Percentiles rank a stretch among this genome's conserved stretches.
Evolutionary conservation across 2,888 invertebrate species (phyloP).

Genomic region (Pyrocoelia pectoralis): DNA sequence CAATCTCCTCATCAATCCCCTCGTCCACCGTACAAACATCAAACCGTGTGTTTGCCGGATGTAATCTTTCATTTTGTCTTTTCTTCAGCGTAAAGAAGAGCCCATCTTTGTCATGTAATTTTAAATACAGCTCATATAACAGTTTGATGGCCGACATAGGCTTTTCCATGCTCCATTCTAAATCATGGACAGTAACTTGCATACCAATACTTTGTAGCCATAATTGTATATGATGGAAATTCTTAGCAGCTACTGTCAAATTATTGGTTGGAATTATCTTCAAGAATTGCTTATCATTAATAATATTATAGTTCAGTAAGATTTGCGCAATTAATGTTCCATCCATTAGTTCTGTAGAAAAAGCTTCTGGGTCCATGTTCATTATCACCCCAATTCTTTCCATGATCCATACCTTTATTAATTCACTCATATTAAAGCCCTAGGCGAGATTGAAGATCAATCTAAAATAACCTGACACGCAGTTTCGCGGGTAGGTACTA

Average conservation of each 20-base stretch:
- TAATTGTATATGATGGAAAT: constrained; percentile 62
- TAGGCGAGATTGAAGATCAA: too few species aligned
- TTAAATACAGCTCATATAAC: constrained; percentile 69
- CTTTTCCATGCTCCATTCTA: constrained; percentile 63
- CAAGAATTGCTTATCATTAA: constrained; percentile 64
- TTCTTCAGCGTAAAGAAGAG: constrained; percentile 64
- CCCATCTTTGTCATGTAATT: constrained; percentile 66
- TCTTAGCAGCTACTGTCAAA: constrained; percentile 50
- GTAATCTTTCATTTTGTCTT: constrained; percentile 51
- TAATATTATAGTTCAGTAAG: constrained; percentile 66
- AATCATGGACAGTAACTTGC: constrained; percentile 58
- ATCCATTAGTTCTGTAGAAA: constrained; percentile 66
- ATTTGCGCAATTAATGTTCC: constrained; percentile 66
- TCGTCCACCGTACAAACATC: constrained; percentile 49
- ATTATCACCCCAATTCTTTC: constrained; percentile 65
- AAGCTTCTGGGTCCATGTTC: constrained; percentile 64
- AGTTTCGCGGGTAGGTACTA: too few species aligned
- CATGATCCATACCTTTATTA: constrained; percentile 68
- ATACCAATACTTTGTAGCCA: constrained; percentile 66
- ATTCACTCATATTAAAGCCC: constrained; percentile 70
- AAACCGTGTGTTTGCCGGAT: constrained; percentile 50
- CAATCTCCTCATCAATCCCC: constrained; percentile 16
- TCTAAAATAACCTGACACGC: too few species aligned
- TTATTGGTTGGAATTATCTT: constrained; percentile 56
- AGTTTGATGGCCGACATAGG: constrained; percentile 64